Base-by-base conservation (phyloP, 2,797 vertebrate species). In the Hapalemur alaotrensis region DNA sequence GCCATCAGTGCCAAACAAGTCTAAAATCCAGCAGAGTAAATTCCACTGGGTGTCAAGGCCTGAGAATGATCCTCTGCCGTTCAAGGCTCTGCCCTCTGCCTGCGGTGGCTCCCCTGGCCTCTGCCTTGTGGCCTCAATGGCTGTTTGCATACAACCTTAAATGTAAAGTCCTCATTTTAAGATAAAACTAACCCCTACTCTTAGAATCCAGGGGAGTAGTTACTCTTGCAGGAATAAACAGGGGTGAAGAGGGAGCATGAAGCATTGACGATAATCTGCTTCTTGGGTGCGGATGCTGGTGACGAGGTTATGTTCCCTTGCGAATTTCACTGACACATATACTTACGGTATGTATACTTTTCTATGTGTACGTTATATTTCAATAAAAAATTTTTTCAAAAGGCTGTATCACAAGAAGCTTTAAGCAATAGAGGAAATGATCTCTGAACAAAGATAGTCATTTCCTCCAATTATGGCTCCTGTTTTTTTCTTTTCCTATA, bases 401-500 rank as follows among this genome's bases (percentile, higher is more conserved):
- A 89, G 63, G 52, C 41, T 76, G 41, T 41, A 80, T 72, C 72
- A 35, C 50, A 92, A 95, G 83, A 89, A 84, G 69, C 63, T 95
- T 76, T 87, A 93, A 95, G 78, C 22, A 82, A 43, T 7, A 79
- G 35, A 95, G 73, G 48, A 90, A 93, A 83, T 70, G 57, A 95
- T 91, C 70, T 94, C 79, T 93, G 50, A 92, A 79, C 78, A 93
- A 81, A 32, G 10, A 93, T 38, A 82, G 67, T 54, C 22, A 52
- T 93, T 95, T 84, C 86, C 46, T 91, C 92, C 75, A 89, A 89
- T 84, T 91, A 95, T 17, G 57, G 75, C 70, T 82, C 61, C 83
- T 76, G 57, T 87, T 96, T 96, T 96, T 59, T 75, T 12, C 81
- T 91, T 91, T 96, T 92, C 84, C 63, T 86, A 75, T 30, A 89